These are phyloP conservation scores for Trissolcus basalis DNA, from an alignment of 1,140 invertebrate species.

Conservation along the genomic window DNA sequence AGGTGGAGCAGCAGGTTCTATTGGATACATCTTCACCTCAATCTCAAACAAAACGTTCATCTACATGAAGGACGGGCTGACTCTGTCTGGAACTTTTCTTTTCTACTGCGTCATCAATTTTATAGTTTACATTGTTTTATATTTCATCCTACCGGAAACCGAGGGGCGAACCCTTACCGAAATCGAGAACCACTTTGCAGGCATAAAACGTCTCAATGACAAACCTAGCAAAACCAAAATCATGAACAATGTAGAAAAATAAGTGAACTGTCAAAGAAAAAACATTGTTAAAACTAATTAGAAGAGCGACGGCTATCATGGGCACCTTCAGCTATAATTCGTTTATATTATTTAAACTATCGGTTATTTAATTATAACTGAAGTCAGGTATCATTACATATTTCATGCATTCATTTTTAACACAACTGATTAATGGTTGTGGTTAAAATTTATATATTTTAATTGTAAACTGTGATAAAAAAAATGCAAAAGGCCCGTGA, in stretches of 20 bases:
- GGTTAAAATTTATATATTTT: too few species aligned
- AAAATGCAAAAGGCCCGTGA: too few species aligned
- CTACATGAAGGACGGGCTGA: conserved; percentile 78
- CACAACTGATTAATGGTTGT: too few species aligned
- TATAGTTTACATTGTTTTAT: conserved; percentile 78
- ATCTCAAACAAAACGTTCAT: conserved; percentile 84
- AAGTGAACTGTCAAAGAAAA: too few species aligned
- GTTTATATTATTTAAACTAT: too few species aligned
- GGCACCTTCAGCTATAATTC: too few species aligned
- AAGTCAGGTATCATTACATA: too few species aligned
- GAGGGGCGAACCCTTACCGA: conserved; percentile 88
- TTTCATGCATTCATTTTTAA: too few species aligned
- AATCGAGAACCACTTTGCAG: conserved; percentile 82
- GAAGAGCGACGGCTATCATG: too few species aligned
- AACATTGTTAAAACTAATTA: too few species aligned
- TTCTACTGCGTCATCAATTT: conserved; percentile 82
- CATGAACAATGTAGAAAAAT: conserved; percentile 68
- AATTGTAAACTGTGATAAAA: too few species aligned
- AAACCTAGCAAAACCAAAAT: conserved; percentile 63
- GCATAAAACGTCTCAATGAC: conserved; percentile 75
- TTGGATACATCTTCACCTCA: conserved; percentile 84
- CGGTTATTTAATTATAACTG: too few species aligned
- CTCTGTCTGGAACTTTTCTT: conserved; percentile 82
- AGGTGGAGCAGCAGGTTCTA: conserved; percentile 81
- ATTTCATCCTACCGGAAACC: conserved; percentile 84